Evolutionary conservation across 1,140 invertebrate species (phyloP), one percentile per base, ranked within the genome.

Genomic region (Scaptodrosophila lebanonensis): DNA sequence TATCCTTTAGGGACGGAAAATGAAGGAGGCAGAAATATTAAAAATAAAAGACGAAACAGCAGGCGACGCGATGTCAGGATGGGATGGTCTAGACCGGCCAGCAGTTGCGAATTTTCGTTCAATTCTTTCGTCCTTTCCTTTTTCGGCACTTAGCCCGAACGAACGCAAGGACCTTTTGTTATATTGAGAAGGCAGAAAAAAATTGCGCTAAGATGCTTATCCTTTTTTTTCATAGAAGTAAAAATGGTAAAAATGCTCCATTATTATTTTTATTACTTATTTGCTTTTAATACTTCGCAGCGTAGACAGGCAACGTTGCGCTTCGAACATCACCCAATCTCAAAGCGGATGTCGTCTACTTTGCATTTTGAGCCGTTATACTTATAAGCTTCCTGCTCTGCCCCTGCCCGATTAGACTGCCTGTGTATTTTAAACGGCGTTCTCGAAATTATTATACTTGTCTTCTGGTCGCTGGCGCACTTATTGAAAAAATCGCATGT

Each of bases 231-330:
- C 54, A 61, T 45, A 58, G 73, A 48, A 70, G 75, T 66, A 79
- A 75, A 82, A 79, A 79, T 79, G 77, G 77, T 76, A 83, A 84
- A 85, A 83, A 85, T 76, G 68, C 76, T 66, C 77, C 83, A 84
- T 85, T 85, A 85, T 85, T 85, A 85, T 85, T 85, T 85, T 85
- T 85, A 85, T 85, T 83, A 85, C 83, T 83, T 85, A 85, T 85
- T 85, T 85, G 83, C 83, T 85, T 85, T 85, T 85, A 85, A 85
- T 85, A 85, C 76, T 77, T 67, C 64, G 76, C 76, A 62, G 75
- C 44, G 76, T 61, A 62, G 36, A 27, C 30, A 53, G 33, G 47
- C 25, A 39, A 60, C 33, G 32, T 57, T 6, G 38, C 30, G 53
- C 59, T 42, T 64, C 52, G 66, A 82, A 82, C 75, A 76, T 82